A percentile compares a stretch with the other conserved stretches of the same genome.
Conservation (phyloP, 2,797 vertebrate species). For the Acropternis orthonyx region DNA sequence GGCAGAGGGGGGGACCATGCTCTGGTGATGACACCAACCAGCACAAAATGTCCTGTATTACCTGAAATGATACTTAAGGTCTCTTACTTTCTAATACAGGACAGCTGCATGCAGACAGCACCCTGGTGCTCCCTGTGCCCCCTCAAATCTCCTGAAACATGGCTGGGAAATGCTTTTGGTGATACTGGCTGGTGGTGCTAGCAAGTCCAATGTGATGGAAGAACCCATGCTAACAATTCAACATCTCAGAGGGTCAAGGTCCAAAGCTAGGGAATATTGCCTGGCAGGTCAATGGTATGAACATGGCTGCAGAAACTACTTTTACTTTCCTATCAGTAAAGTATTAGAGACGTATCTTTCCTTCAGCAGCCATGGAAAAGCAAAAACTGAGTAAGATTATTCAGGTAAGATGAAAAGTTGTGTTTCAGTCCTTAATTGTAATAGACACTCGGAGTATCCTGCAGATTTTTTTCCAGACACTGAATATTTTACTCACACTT, state of each 20-base stretch:
- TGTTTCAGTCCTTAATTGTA: neutral
- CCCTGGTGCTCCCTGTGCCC: neutral
- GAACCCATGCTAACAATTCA: neutral
- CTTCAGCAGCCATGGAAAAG: neutral
- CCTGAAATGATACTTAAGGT: neutral
- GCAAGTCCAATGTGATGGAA: neutral
- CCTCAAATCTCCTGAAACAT: neutral
- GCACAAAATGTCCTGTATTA: neutral
- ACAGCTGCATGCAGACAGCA: neutral
- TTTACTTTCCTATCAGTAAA: neutral
- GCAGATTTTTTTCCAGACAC: neutral
- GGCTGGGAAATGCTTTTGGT: neutral
- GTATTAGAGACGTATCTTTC: neutral
- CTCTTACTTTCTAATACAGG: neutral
- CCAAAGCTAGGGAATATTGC: neutral
- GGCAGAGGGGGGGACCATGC: rapidly evolving
- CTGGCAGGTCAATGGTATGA: neutral
- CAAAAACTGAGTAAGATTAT: neutral
- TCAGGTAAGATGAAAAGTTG: neutral
- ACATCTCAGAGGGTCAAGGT: neutral
- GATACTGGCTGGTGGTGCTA: neutral
- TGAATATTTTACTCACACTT: constrained; percentile 24
- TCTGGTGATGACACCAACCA: neutral
- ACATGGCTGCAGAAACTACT: neutral
- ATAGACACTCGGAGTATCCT: constrained; percentile 2